Conservation (phyloP, 2,888 invertebrate genomes). For the Diplolepis rosae region DNA sequence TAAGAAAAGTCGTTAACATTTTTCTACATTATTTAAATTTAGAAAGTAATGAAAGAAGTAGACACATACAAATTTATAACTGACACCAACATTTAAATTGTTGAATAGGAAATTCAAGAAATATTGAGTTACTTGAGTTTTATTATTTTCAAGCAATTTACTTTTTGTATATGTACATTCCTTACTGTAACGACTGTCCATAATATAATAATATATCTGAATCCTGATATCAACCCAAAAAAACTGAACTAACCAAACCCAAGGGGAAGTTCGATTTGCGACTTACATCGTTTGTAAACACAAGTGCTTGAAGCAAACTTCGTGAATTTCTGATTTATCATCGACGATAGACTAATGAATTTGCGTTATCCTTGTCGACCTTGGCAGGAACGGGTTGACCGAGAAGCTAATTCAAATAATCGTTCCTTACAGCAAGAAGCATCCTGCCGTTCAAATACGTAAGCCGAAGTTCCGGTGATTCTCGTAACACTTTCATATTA, state of each 20-base stretch:
- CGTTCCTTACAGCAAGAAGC: neutral
- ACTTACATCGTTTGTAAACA: slow-evolving; percentile 6
- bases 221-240: neutral
- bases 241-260: neutral
- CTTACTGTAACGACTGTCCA: neutral
- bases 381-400: slow-evolving; percentile 36
- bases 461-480: slow-evolving; percentile 52
- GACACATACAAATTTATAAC: no score
- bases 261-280: slow-evolving; percentile 9
- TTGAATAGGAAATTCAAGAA: neutral
- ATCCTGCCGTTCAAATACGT: neutral
- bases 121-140: neutral
- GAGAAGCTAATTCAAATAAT: slow-evolving; percentile 20
- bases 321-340: slow-evolving; percentile 25
- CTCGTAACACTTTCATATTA: slow-evolving; percentile 50
- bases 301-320: neutral
- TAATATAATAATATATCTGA: slow-evolving; percentile 1
- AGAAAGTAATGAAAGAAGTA: no score
- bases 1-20: no score
- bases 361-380: slow-evolving; percentile 42
- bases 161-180: neutral
- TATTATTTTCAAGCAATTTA: neutral
- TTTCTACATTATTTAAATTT: no score
- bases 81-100: no score
- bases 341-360: slow-evolving; percentile 34